phyloP scores from a whole-genome alignment of 2,797 vertebrate genomes.

The Oreortyx pictus region DNA sequence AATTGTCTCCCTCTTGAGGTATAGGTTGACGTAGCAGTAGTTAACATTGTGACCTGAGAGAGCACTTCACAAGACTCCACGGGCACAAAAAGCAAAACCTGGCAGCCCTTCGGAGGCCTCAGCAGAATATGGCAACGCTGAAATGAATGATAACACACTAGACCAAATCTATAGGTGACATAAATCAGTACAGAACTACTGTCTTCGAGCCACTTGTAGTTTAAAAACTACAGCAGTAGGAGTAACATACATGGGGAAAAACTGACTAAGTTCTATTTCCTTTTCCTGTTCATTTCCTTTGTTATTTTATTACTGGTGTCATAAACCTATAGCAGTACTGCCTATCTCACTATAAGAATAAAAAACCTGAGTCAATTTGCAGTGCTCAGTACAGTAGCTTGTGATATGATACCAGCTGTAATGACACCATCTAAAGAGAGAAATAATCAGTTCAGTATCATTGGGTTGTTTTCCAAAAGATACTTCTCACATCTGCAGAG shows the following conservation, averaged over 20 bases:
- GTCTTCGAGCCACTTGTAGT: not conserved
- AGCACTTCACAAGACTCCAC: not conserved
- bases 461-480: not conserved
- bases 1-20: not conserved
- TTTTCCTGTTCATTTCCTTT: not conserved
- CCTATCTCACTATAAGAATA: not conserved
- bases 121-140: not conserved
- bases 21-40: not conserved
- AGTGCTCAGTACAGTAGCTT: not conserved
- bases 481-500: not conserved
- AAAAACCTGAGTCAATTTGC: not conserved
- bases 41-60: not conserved
- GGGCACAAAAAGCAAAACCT: not conserved
- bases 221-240: not conserved
- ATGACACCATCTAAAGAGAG: not conserved
- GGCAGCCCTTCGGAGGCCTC: not conserved
- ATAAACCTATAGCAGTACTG: not conserved
- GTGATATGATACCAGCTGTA: not conserved
- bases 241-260: not conserved
- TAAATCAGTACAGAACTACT: not conserved
- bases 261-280: not conserved
- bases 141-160: not conserved
- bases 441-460: not conserved
- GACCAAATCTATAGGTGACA: not conserved
- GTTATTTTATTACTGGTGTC: not conserved